These are phyloP conservation scores for Autographa gamma DNA, from an alignment of 2,888 invertebrate genomes.

Conservation along the genomic window DNA sequence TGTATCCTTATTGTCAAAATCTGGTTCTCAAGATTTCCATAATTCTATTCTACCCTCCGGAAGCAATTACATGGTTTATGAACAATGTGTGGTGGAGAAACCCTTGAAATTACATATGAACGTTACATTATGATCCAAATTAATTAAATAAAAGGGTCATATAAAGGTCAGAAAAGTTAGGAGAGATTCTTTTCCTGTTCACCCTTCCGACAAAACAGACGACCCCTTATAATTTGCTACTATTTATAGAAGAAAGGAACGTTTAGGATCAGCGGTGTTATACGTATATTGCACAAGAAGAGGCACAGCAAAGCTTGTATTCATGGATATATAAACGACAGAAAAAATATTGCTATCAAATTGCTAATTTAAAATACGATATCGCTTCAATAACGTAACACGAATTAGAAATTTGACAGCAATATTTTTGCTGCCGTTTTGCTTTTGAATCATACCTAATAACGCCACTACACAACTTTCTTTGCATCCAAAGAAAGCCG, in stretches of 20 bases:
- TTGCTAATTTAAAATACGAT: too few relatives aligned
- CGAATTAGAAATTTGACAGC: too few relatives aligned
- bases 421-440: too few relatives aligned
- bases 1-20: not conserved
- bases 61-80: constrained; percentile 2
- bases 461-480: too few relatives aligned
- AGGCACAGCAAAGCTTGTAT: too few relatives aligned
- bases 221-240: constrained; percentile 4
- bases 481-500: too few relatives aligned
- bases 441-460: too few relatives aligned
- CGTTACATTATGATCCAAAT: not conserved
- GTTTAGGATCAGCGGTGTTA: not conserved
- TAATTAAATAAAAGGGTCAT: constrained; percentile 4
- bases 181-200: not conserved
- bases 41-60: not conserved
- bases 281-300: too few relatives aligned
- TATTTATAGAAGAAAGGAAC: constrained; percentile 4
- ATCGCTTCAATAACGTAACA: too few relatives aligned
- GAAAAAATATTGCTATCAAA: too few relatives aligned
- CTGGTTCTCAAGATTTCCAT: not conserved
- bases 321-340: too few relatives aligned
- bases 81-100: not conserved
- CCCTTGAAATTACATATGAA: not conserved
- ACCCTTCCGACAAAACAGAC: not conserved
- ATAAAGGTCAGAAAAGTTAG: not conserved